These are phyloP conservation scores for Rhea pennata DNA, from an alignment of 2,113 vertebrate genomes.

Conservation along the genomic window DNA sequence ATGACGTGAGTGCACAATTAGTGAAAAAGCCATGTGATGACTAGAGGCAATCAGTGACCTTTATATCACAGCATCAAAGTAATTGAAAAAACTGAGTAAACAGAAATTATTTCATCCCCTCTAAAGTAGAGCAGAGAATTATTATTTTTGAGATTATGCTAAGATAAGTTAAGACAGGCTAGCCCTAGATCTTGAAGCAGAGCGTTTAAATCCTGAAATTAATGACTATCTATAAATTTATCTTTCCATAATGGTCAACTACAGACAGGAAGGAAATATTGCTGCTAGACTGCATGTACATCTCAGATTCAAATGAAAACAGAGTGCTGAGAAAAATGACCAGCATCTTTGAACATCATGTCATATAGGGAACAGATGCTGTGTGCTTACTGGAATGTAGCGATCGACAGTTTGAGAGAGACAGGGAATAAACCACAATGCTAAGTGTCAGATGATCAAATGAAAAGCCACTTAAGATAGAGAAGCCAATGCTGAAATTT, in stretches of 20 bases:
- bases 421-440: background rate
- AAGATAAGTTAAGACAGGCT: constrained; percentile 9
- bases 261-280: constrained; percentile 5
- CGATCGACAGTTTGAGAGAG: background rate
- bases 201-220: constrained; percentile 46
- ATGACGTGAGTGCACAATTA: constrained; percentile 17
- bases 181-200: constrained; percentile 27
- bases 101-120: constrained; percentile 36
- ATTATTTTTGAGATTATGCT: constrained; percentile 37
- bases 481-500: background rate
- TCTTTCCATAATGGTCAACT: background rate
- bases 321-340: background rate
- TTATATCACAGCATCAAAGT: constrained; percentile 35
- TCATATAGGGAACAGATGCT: constrained; percentile 28
- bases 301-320: background rate
- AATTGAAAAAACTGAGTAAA: constrained; percentile 38
- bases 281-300: background rate
- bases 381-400: constrained; percentile 20
- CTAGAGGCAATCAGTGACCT: constrained; percentile 47
- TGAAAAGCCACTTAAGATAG: background rate
- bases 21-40: constrained; percentile 23
- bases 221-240: constrained; percentile 33
- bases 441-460: background rate
- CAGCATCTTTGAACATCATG: background rate
- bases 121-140: constrained; percentile 13